Conservation (phyloP, 2,797 vertebrate genomes). For the Tenualosa ilisha region DNA sequence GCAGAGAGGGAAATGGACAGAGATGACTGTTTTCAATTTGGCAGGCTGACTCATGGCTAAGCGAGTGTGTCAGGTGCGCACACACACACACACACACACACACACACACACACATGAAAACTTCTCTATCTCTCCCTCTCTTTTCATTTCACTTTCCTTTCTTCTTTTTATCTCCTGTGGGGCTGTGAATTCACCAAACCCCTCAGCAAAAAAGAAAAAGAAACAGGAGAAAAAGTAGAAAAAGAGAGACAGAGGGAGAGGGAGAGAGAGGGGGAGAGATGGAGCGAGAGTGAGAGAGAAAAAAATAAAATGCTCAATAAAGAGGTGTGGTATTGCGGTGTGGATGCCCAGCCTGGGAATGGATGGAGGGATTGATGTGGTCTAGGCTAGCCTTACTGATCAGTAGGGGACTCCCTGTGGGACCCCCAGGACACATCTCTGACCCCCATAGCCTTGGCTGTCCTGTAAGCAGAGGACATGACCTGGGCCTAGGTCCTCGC, state of each 20-base stretch:
- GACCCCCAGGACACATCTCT: neutral
- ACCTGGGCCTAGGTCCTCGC: neutral
- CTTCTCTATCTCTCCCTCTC: neutral
- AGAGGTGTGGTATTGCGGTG: neutral
- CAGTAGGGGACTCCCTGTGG: neutral
- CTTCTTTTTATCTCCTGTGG: neutral
- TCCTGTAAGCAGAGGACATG: neutral
- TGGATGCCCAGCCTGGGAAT: neutral
- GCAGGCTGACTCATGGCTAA: constrained; percentile 4
- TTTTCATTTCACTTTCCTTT: neutral
- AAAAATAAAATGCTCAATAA: neutral
- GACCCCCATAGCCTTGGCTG: neutral
- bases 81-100: constrained; percentile 1
- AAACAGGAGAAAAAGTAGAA: neutral
- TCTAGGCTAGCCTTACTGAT: neutral
- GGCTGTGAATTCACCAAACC: neutral
- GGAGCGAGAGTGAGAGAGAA: neutral
- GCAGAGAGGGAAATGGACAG: constrained; percentile 1
- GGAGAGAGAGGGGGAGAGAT: neutral
- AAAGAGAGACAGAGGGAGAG: neutral
- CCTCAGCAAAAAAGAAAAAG: neutral
- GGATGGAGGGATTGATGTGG: neutral
- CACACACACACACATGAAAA: neutral
- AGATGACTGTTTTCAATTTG: constrained; percentile 14
- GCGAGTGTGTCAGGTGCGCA: neutral